phyloP scores from a whole-genome alignment of 2,797 vertebrate genomes.

The Cirrhinus molitorella region DNA sequence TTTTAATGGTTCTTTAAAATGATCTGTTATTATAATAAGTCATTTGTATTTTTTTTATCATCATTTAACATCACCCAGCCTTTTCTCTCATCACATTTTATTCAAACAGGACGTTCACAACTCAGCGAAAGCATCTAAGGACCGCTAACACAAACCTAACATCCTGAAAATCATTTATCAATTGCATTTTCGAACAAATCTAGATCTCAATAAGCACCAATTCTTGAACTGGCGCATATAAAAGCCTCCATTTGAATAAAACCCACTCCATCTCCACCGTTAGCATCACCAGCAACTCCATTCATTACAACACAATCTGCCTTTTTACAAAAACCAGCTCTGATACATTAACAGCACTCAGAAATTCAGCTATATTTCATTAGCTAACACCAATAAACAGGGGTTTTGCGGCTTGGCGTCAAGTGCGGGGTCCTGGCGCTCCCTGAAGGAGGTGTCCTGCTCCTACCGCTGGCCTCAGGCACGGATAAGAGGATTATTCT shows the following conservation, averaged over 20 bases:
- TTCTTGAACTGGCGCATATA: neutral
- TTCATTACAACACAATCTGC: neutral
- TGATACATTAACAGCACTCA: neutral
- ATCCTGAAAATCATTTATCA: neutral
- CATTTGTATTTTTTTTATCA: no score
- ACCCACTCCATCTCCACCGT: conserved; percentile 2
- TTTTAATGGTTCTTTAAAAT: no score
- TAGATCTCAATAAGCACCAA: neutral
- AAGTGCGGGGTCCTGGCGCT: neutral
- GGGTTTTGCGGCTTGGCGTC: neutral
- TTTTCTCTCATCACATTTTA: no score
- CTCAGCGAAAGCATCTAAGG: neutral
- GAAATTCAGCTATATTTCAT: neutral
- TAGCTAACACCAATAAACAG: neutral
- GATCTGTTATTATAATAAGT: no score
- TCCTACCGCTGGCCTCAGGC: conserved; percentile 59
- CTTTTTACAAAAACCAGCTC: neutral
- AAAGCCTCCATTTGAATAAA: neutral
- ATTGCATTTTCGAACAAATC: neutral
- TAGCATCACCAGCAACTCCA: neutral
- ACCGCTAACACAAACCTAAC: neutral
- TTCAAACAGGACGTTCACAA: neutral
- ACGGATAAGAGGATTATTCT: conserved; percentile 80
- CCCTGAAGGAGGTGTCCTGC: conserved; percentile 38
- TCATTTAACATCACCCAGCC: no score